Base-by-base conservation (phyloP, 1,140 invertebrate genomes). In the Cyclina sinensis region DNA sequence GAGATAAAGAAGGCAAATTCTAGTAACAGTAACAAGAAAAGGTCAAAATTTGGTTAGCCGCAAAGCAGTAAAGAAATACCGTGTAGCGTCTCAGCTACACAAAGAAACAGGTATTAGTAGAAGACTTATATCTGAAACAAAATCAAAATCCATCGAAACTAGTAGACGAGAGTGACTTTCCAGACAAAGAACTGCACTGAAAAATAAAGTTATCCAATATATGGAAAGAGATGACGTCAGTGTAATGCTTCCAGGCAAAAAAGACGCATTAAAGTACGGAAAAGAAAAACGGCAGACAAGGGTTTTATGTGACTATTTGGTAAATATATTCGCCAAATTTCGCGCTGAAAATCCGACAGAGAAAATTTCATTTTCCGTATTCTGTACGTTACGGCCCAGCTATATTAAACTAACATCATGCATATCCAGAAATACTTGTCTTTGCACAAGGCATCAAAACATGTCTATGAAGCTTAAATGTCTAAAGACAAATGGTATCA, bases 21-120 rank as follows among this genome's bases (percentile, higher is more conserved):
- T n/a, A 27, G n/a, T 65, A 12, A n/a, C 21, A 82, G 48, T 11
- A 39, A n/a, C 57, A 7, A 37, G 21, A 74, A 51, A 18, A 46
- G 68, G 39, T n/a, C 7, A 4, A 39, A 83, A 68, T 21, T 35
- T 59, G 14, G 65, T 65, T 43, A 37, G 16, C 4, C 32, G 37
- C 12, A 62, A 18, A 68, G 30, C 68, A 43, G 80, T 68, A 37
- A 83, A 83, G 30, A 83, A 83, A n/a, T 83, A 59, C 68, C 65
- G 32, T 37, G 65, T 37, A n/a, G 4, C 35, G 18, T n/a, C n/a
- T 39, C 11, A n/a, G n/a, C 35, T 83, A 24, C 5, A 43, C n/a
- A 83, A 83, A 30, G 37, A 30, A 18, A 65, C 59, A 43, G 62
- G 39, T 43, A 21, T 83, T 21, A 65, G 39, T 7, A 12, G 37